Conservation (phyloP, 2,113 vertebrate species). For the Pseudorectes ferrugineus region DNA sequence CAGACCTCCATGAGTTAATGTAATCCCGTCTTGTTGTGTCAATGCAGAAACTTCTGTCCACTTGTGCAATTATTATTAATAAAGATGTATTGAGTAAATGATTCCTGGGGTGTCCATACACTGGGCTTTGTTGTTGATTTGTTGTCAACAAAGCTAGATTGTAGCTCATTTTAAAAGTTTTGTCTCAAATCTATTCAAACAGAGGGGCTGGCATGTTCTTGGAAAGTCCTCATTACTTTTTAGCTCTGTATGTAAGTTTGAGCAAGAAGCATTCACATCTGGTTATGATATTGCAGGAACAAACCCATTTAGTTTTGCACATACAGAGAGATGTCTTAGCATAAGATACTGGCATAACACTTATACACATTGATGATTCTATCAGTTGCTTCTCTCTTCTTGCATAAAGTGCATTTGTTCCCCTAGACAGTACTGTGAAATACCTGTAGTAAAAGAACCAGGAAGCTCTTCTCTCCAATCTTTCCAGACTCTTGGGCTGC, state of each 20-base stretch:
- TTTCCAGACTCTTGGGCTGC: neutral
- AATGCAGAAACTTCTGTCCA: neutral
- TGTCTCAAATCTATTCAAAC: neutral
- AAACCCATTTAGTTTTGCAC: neutral
- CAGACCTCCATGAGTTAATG: neutral
- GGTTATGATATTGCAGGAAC: neutral
- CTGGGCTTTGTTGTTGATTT: neutral
- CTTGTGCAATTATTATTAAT: neutral
- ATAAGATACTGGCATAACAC: neutral
- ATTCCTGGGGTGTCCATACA: neutral
- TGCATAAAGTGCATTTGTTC: neutral
- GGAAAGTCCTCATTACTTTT: neutral
- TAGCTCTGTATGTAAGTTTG: neutral
- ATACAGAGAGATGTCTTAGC: neutral
- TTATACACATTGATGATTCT: neutral
- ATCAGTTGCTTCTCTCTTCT: neutral
- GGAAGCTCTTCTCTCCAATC: neutral
- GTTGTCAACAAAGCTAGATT: neutral
- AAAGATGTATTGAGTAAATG: neutral
- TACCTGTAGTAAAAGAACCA: neutral
- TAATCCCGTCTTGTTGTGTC: neutral
- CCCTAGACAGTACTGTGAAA: neutral
- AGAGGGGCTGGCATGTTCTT: neutral
- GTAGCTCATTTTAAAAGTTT: neutral
- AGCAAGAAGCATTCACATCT: neutral